Evolutionary conservation across 2,888 invertebrate genomes (phyloP), one percentile per base, ranked within the genome.

Genomic region (Melolontha melolontha): DNA sequence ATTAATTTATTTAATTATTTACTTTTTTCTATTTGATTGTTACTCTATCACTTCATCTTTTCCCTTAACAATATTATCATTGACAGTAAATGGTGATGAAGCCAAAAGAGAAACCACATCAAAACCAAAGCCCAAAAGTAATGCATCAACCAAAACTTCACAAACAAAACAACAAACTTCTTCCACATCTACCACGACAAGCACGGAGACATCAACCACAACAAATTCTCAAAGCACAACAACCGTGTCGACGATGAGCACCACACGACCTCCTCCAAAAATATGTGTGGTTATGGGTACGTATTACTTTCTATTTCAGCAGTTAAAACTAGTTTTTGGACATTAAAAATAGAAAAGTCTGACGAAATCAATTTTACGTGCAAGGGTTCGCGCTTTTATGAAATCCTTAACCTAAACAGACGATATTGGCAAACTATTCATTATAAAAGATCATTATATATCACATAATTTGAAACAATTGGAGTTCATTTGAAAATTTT

Each of bases 251-350:
- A 54, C 57, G 68, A 65, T 14, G 72, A 75, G 44, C 10, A 77
- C 75, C 41, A 74, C 80, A 12, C 75, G 76, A 22, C 69, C 75
- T 40, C 71, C 74, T n/a, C 79, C 81, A 34, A 79, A 78, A 70
- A 78, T 79, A 49, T 85, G 85, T 75, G 73, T 81, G 55, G 83
- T 85, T 7, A 85, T 85, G 85, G 85, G 85, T 85, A 78, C 78
- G 82, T 78, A 27, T 39, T 40, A 34, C 22, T 22, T 22, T 29
- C 44, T 44, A 47, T 47, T 47, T 47, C 27, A 10, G 22, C 44
- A 42, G 1, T 42, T 42, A 5, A 42, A 42, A 12, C 11, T 11
- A 22, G 4, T 2, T 22, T 2, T 22, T 2, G 4, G 22, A 4
- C 4, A 22, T 22, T 22, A 22, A 22, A 22, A 22, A 22, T n/a